Evolutionary conservation across 2,797 vertebrate species (phyloP).

Genomic region (Miichthys miiuy): DNA sequence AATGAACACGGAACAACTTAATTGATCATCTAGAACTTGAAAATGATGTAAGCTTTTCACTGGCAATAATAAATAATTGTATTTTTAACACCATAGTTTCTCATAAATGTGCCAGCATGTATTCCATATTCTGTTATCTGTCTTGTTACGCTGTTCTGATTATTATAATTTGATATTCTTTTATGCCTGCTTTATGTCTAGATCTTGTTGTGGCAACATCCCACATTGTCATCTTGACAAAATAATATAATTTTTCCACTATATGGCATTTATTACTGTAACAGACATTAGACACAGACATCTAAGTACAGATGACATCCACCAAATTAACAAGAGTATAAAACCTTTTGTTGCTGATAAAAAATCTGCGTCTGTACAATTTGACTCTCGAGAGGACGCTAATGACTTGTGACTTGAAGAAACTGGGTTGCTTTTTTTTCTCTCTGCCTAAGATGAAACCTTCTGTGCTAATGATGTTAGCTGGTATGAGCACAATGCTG

Average conservation of each 20-base stretch:
- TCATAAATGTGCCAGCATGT: constrained; percentile 24
- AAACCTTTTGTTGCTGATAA: constrained; percentile 82
- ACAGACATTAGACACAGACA: constrained; percentile 83
- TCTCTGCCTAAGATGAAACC: constrained; percentile 79
- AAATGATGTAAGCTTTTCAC: constrained; percentile 19
- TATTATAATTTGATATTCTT: constrained; percentile 63
- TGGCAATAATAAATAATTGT: constrained; percentile 16
- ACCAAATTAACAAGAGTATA: constrained; percentile 84
- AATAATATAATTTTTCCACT: constrained; percentile 82
- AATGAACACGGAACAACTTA: constrained; percentile 33
- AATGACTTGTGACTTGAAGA: constrained; percentile 87
- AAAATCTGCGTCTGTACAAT: constrained; percentile 83
- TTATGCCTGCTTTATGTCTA: constrained; percentile 72
- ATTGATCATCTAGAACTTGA: constrained; percentile 28
- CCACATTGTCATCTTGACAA: constrained; percentile 77
- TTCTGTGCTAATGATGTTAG: constrained; percentile 85
- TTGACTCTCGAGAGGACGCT: constrained; percentile 82
- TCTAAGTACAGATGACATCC: constrained; percentile 84
- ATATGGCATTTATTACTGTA: constrained; percentile 80
- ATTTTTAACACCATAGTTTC: constrained; percentile 11
- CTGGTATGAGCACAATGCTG: constrained; percentile 84
- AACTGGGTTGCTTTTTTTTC: constrained; percentile 78
- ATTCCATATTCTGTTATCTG: constrained; percentile 41
- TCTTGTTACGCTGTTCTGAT: constrained; percentile 42
- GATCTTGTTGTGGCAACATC: constrained; percentile 67